Evolutionary conservation across 2,888 invertebrate species (phyloP), one percentile per base, ranked within the genome.

Genomic region (Caenorhabditis zanzibari): DNA sequence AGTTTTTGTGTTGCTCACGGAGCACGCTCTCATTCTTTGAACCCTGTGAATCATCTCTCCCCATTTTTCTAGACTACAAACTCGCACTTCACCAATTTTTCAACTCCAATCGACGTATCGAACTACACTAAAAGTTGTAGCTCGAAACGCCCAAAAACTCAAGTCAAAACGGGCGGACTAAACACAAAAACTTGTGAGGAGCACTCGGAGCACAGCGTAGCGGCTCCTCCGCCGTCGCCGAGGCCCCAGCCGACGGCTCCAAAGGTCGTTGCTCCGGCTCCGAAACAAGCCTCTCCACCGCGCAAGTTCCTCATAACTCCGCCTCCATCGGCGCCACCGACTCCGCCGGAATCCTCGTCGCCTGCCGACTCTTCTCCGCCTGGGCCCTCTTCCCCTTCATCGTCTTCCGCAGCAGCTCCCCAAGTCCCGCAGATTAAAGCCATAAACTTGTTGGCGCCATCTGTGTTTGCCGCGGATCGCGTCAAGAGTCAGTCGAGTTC

Each of bases 81-180:
- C 24, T 35, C 16, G 63, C 47, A 19, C 19, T 47, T 47, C 19
- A n/a, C n/a, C n/a, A n/a, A n/a, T n/a, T 5, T 19, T 19, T 6
- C 47, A 19, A 47, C n/a, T 6, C 44, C 44, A n/a, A n/a, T n/a
- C 47, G 44, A 63, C 28, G 14, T 26, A 26, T 26, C 54, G 54
- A 54, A 63, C 28, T 32, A 38, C 9, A 35, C 54, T 61, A 35
- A 64, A 32, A 24, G 19, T 44, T 1, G 59, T n/a, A 68, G 52
- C 47, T 22, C 54, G 26, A 14, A 35, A 54, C 72, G 73, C 63
- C 47, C 44, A n/a, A n/a, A n/a, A n/a, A n/a, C 54, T 32, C 28
- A 63, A 35, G 4, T 75, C 72, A 82, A 76, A 77, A 82, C 82
- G 82, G 82, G 82, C 58, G 76, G 72, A 49, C 35, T 72, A 68